Percentiles rank a stretch among this genome's conserved stretches.
phyloP scores from a whole-genome alignment of 2,113 vertebrate genomes.

The Hippocampus mohnikei region DNA sequence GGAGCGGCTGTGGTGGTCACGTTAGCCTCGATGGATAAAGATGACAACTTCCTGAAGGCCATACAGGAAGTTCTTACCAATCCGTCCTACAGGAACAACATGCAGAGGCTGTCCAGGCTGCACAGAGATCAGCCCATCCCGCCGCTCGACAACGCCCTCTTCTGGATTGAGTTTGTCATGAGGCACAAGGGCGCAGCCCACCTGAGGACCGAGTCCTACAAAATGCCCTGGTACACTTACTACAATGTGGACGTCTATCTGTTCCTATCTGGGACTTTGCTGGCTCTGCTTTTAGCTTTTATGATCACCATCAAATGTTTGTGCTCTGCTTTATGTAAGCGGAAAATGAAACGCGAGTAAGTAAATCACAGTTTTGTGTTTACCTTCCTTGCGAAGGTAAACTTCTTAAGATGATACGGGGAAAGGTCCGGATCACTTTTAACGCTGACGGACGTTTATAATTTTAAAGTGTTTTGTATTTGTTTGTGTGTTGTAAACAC shows the following conservation, averaged over 20 bases:
- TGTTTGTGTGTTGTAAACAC: not conserved
- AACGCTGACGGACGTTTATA: too few species aligned
- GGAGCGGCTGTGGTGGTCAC: constrained; percentile 59
- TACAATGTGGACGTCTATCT: constrained; percentile 59
- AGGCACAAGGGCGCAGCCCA: constrained; percentile 68
- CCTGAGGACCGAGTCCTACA: constrained; percentile 50
- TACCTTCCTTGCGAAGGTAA: not conserved
- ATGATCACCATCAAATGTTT: constrained; percentile 36
- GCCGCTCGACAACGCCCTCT: constrained; percentile 52
- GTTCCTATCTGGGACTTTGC: constrained; percentile 28
- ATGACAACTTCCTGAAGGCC: constrained; percentile 43
- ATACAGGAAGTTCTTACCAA: constrained; percentile 61
- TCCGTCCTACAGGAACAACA: constrained; percentile 63
- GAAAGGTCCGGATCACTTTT: not conserved
- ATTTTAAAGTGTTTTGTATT: too few species aligned
- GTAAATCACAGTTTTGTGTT: not conserved
- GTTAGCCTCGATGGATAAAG: constrained; percentile 45
- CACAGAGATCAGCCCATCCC: constrained; percentile 59
- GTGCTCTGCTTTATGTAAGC: constrained; percentile 26
- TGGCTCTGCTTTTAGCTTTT: constrained; percentile 22
- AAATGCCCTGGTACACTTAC: constrained; percentile 68
- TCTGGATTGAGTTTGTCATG: constrained; percentile 70
- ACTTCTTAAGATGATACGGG: not conserved
- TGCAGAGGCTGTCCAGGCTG: constrained; percentile 68
- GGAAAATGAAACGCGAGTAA: constrained; percentile 56